A percentile compares a stretch with the other conserved stretches of the same genome.
phyloP scores from a whole-genome alignment of 2,113 vertebrate species.

The Nothocercus julius region DNA sequence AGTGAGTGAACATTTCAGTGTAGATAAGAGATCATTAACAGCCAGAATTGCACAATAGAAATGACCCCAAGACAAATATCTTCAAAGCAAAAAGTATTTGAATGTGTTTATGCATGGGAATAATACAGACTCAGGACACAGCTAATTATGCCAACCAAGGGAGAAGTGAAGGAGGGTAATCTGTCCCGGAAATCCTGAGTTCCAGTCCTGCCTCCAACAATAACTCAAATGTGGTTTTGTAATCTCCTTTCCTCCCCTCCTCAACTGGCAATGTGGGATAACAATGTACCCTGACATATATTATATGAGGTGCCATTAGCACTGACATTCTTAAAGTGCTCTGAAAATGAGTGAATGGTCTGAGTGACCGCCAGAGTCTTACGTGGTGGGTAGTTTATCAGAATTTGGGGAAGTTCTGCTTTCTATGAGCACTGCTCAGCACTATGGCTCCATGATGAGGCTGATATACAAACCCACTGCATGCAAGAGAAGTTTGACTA shows the following conservation, averaged over 20 bases:
- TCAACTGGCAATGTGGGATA: neutral
- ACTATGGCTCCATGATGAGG: neutral
- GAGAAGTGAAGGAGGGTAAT: constrained; percentile 1
- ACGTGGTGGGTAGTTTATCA: neutral
- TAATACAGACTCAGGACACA: neutral
- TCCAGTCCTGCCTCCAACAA: constrained; percentile 28
- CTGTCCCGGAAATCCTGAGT: constrained; percentile 27
- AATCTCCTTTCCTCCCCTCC: constrained; percentile 34
- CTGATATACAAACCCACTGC: neutral
- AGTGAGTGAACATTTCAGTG: constrained; percentile 1
- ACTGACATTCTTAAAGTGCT: neutral
- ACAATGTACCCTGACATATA: neutral
- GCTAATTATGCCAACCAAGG: neutral
- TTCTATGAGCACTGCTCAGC: neutral
- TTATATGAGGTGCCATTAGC: neutral
- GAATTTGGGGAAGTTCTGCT: neutral
- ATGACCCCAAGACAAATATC: neutral
- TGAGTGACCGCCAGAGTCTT: neutral
- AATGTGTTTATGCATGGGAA: neutral
- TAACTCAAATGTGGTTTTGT: constrained; percentile 32
- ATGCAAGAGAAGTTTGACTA: neutral
- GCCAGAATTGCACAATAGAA: neutral
- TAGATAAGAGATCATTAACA: constrained; percentile 9
- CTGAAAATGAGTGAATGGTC: neutral
- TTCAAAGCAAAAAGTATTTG: constrained; percentile 19